These are phyloP conservation scores for Monochamus alternatus DNA, from an alignment of 2,888 invertebrate genomes.

Conservation along the genomic window DNA sequence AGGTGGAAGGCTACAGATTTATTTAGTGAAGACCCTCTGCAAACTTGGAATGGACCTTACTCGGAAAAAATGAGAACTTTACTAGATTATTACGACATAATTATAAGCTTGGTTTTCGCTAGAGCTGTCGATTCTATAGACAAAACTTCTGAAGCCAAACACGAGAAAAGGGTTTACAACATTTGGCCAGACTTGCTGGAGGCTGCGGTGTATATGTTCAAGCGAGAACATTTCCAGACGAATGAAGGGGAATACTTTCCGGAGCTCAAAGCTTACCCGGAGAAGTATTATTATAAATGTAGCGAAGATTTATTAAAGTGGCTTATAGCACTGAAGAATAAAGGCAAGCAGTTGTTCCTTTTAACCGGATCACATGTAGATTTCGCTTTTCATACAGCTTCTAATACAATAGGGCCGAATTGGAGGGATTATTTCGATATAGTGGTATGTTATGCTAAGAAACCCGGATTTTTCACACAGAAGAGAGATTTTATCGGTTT, in stretches of 20 bases:
- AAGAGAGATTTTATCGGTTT: slow-evolving; percentile 74
- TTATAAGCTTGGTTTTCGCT: slow-evolving; percentile 78
- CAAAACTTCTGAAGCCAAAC: slow-evolving; percentile 57
- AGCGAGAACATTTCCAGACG: slow-evolving; percentile 73
- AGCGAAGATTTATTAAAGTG: slow-evolving; percentile 73
- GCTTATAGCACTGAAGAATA: slow-evolving; percentile 74
- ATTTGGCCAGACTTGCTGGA: slow-evolving; percentile 80
- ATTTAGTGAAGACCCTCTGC: slow-evolving; percentile 74
- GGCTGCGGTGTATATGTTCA: slow-evolving; percentile 76
- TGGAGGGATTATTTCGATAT: slow-evolving; percentile 66
- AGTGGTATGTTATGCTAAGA: slow-evolving; percentile 79
- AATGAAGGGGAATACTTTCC: slow-evolving; percentile 78
- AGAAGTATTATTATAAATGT: slow-evolving; percentile 76
- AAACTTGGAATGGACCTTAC: slow-evolving; percentile 78
- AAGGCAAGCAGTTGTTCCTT: slow-evolving; percentile 76
- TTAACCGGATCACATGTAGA: slow-evolving; percentile 83
- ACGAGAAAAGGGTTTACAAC: slow-evolving; percentile 68
- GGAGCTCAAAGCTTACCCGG: slow-evolving; percentile 74
- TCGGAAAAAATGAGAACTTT: slow-evolving; percentile 76
- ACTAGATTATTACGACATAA: slow-evolving; percentile 84
- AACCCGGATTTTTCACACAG: slow-evolving; percentile 81
- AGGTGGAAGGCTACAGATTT: slow-evolving; percentile 74
- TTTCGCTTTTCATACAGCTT: slow-evolving; percentile 79
- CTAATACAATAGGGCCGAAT: slow-evolving; percentile 69
- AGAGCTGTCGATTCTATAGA: slow-evolving; percentile 79